phyloP scores from a whole-genome alignment of 2,888 invertebrate genomes.

The Megalurothrips usitatus region DNA sequence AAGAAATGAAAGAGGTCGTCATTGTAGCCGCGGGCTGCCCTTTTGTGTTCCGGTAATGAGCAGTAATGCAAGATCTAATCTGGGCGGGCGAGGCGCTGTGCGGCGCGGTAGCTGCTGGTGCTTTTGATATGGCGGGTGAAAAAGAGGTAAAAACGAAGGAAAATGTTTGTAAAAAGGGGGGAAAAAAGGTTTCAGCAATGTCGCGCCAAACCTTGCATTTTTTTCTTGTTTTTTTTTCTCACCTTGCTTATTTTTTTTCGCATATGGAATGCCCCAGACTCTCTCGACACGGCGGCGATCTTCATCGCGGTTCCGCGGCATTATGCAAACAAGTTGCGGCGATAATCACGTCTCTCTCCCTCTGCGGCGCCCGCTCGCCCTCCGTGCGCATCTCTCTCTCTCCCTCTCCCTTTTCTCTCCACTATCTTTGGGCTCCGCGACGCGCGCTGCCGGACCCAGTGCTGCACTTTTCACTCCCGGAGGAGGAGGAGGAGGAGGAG shows the following conservation, averaged over 20 bases:
- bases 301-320: background rate
- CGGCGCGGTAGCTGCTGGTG: background rate
- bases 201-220: background rate
- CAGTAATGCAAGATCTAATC: background rate
- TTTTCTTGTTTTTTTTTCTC: too few relatives aligned
- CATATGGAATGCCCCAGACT: too few relatives aligned
- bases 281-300: too few relatives aligned
- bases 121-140: background rate
- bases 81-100: too few relatives aligned
- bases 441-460: background rate
- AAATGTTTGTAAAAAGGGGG: too few relatives aligned
- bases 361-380: background rate
- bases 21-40: background rate
- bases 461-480: background rate
- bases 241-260: too few relatives aligned
- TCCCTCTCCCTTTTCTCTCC: background rate
- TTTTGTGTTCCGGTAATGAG: background rate
- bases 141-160: background rate
- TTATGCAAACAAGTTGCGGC: constrained; percentile 6
- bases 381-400: background rate
- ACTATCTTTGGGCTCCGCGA: background rate
- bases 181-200: background rate
- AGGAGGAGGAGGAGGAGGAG: background rate
- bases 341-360: background rate
- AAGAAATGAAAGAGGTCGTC: too few relatives aligned